A percentile compares a stretch with the other conserved stretches of the same genome.
Conservation (phyloP, 64 coral and sea anemone species). For the Dendronephthya gigantea region DNA sequence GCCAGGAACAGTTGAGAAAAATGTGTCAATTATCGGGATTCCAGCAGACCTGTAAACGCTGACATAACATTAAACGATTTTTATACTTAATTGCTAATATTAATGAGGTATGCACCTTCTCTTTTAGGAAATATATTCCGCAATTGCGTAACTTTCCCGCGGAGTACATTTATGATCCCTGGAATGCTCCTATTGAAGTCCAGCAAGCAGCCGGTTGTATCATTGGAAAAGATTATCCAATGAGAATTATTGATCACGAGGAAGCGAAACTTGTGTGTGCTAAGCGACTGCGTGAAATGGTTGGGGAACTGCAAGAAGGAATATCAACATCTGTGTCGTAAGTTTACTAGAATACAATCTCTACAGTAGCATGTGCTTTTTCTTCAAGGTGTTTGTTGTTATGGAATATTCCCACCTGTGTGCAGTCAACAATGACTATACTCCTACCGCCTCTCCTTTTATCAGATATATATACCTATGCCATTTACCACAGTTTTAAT, state of each 20-base stretch:
- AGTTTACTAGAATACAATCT: not conserved
- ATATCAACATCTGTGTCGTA: conserved; percentile 4
- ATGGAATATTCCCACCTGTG: no score
- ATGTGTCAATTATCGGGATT: no score
- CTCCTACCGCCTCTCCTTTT: no score
- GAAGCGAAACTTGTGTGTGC: conserved; percentile 8
- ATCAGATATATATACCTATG: no score
- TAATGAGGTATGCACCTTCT: not conserved
- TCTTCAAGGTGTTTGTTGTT: no score
- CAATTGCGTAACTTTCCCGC: conserved; percentile 42
- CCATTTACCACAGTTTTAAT: no score
- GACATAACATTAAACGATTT: no score
- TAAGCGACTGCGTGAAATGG: not conserved
- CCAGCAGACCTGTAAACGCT: no score
- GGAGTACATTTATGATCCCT: conserved; percentile 62
- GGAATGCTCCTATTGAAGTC: conserved; percentile 43
- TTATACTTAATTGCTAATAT: not conserved
- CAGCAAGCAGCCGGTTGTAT: conserved; percentile 52
- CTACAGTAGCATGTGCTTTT: no score
- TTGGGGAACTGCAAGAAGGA: not conserved
- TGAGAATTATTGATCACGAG: conserved; percentile 45
- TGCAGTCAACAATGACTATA: no score
- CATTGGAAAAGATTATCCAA: conserved; percentile 54
- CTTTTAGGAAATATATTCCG: conserved; percentile 51
- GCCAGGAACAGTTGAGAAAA: no score